Evolutionary conservation across 2,113 vertebrate genomes (phyloP).

Genomic region (Ahaetulla prasina): DNA sequence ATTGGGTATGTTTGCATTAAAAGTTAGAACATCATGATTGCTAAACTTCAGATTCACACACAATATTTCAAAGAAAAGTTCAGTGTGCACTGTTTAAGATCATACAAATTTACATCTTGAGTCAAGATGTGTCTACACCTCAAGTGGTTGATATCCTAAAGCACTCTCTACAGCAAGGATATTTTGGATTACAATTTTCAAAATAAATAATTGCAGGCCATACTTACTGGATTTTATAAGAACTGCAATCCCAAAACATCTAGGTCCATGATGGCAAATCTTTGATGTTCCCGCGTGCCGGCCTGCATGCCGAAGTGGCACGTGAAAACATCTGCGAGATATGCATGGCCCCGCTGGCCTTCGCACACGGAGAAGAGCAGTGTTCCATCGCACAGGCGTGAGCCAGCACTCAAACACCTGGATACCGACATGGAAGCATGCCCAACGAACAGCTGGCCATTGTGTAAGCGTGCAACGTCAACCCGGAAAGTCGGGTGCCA

Average conservation of each 20-base stretch:
- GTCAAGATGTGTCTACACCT: background rate
- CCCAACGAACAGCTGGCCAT: too few relatives aligned
- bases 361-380: too few relatives aligned
- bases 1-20: background rate
- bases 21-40: background rate
- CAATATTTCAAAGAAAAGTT: background rate
- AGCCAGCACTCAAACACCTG: too few relatives aligned
- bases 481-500: too few relatives aligned
- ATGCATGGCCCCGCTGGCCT: too few relatives aligned
- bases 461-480: too few relatives aligned
- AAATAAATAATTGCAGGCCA: background rate
- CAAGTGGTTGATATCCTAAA: background rate
- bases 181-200: background rate
- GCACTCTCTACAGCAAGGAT: background rate
- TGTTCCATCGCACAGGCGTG: too few relatives aligned
- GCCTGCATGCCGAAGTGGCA: too few relatives aligned
- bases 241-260: background rate
- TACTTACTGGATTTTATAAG: background rate
- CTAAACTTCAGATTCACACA: background rate
- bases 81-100: background rate
- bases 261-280: too few relatives aligned
- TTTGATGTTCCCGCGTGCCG: too few relatives aligned
- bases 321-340: too few relatives aligned
- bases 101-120: background rate
- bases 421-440: too few relatives aligned